phyloP scores from a whole-genome alignment of 2,797 vertebrate genomes.

The Champsocephalus gunnari region DNA sequence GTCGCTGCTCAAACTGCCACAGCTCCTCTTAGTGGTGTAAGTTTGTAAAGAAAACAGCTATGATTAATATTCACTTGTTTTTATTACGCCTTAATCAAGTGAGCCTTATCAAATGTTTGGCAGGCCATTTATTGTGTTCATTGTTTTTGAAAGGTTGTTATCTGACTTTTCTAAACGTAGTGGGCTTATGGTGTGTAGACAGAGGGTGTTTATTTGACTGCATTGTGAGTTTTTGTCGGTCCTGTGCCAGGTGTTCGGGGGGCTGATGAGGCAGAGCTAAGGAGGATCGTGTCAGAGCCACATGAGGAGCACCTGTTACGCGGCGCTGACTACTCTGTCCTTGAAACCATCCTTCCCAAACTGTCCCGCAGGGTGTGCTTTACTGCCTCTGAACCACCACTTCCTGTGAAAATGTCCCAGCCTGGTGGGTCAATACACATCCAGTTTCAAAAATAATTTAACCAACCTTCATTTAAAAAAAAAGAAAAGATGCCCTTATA shows the following conservation, averaged over 20 bases:
- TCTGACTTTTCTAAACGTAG: background rate
- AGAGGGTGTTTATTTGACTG: background rate
- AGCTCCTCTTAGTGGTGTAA: constrained; percentile 46
- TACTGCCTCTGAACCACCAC: constrained; percentile 89
- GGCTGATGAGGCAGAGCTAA: constrained; percentile 84
- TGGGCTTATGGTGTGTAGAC: background rate
- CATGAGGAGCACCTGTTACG: constrained; percentile 86
- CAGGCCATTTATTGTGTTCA: background rate
- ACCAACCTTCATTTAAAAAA: background rate
- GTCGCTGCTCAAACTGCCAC: constrained; percentile 12
- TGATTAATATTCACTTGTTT: background rate
- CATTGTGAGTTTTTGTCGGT: background rate
- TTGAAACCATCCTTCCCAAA: constrained; percentile 82
- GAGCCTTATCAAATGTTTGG: background rate
- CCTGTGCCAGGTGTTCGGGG: constrained; percentile 83
- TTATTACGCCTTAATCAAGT: background rate
- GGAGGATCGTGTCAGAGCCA: constrained; percentile 86
- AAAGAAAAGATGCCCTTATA: background rate
- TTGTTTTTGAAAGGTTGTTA: background rate
- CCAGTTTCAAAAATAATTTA: background rate
- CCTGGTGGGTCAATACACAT: constrained; percentile 72
- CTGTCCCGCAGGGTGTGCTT: constrained; percentile 89
- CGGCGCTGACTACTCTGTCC: constrained; percentile 78
- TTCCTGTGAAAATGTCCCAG: constrained; percentile 74
- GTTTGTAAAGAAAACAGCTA: background rate